A percentile compares a stretch with the other conserved stretches of the same genome.
These are phyloP conservation scores for Gavialis gangeticus DNA, from an alignment of 2,113 vertebrate species.

Conservation along the genomic window DNA sequence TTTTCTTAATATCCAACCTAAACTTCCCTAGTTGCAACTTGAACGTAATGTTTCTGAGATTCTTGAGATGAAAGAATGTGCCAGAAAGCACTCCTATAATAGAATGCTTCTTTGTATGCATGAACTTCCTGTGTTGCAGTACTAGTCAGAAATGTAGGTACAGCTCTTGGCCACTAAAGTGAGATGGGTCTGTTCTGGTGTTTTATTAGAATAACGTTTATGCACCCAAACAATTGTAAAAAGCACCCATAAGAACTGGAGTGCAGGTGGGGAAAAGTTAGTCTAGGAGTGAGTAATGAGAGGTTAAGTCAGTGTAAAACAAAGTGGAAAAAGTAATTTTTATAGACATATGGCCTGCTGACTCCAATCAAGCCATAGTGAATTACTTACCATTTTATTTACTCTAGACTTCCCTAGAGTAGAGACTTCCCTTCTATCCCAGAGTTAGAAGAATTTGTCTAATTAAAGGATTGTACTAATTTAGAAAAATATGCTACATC, in stretches of 20 bases:
- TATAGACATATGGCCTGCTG: neutral
- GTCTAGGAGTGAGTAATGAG: accelerated
- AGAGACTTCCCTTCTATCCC: neutral
- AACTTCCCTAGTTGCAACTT: too few relatives aligned
- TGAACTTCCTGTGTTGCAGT: neutral
- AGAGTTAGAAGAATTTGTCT: neutral
- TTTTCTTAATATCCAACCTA: too few relatives aligned
- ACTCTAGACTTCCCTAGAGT: neutral
- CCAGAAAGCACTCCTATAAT: neutral
- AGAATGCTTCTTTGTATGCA: neutral
- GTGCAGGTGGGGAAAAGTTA: neutral
- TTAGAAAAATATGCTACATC: neutral
- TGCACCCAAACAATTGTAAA: neutral
- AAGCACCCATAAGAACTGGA: neutral
- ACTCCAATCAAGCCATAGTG: neutral
- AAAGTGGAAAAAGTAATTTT: neutral
- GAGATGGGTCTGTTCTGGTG: neutral
- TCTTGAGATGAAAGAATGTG: neutral
- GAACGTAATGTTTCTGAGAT: neutral
- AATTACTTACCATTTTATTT: neutral
- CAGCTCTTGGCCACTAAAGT: neutral
- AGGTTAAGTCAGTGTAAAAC: neutral
- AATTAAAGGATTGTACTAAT: neutral
- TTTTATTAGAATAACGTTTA: neutral
- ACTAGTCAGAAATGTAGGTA: neutral